Evolutionary conservation across 2,113 vertebrate species (phyloP).

Genomic region (Butastur rufipennis): DNA sequence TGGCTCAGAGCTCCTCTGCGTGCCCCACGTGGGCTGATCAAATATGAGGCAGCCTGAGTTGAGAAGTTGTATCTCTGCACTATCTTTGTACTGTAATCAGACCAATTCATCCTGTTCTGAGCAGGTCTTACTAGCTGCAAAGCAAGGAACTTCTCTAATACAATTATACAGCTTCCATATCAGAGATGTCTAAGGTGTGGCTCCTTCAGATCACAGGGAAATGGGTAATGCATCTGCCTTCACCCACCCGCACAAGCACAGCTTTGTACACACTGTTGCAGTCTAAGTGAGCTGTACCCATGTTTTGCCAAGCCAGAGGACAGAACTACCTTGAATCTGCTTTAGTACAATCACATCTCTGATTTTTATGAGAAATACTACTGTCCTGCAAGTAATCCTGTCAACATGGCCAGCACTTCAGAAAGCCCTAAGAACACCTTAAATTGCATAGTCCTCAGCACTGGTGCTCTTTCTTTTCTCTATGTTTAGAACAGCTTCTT

Average conservation of each 20-base stretch:
- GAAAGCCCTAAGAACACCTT: background rate
- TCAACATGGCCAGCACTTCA: background rate
- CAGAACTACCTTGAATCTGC: background rate
- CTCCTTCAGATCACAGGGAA: background rate
- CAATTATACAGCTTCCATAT: background rate
- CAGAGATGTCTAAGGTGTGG: background rate
- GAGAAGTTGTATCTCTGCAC: background rate
- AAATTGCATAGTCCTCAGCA: background rate
- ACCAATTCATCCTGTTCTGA: background rate
- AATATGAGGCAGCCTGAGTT: background rate
- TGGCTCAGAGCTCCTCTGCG: background rate
- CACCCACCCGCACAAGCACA: rapidly evolving
- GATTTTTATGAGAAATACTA: background rate
- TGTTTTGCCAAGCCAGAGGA: background rate
- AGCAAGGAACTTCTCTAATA: background rate
- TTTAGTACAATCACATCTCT: background rate
- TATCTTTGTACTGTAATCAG: background rate
- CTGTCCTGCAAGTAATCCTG: background rate
- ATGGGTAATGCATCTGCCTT: rapidly evolving
- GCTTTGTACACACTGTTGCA: background rate
- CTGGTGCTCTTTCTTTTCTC: background rate
- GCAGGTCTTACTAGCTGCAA: background rate
- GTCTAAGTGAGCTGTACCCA: rapidly evolving
- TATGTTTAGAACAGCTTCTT: background rate
- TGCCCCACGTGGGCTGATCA: background rate